Base-by-base conservation (phyloP, 1,140 invertebrate genomes). In the Lasaia peninsularis region DNA sequence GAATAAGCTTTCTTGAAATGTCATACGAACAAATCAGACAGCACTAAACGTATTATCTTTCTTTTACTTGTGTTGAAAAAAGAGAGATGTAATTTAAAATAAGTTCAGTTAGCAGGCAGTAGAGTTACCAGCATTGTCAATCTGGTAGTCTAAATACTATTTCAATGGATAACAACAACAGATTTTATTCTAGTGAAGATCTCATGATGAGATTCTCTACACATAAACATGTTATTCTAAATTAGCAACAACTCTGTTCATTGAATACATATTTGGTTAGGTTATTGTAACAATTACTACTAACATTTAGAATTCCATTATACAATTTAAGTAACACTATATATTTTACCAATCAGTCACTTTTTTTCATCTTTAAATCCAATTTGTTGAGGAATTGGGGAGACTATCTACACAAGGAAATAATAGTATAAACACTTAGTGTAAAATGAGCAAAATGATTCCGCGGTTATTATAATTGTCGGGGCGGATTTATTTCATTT, bases 271-370 rank as follows among this genome's bases (percentile, higher is more conserved):
- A 54, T 63, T 44, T 51, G 31, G 49, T 28, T 28, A 63, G 55
- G 24, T 57, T 55, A 62, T 55, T 63, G 65, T 56, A 67, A 67
- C 58, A 64, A 56, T 67, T 55, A 55, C 21, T 60, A 61, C 65
- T 70, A 67, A 70, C 68, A 70, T 65, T 70, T 70, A 70, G 68
- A 70, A 70, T 70, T 70, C 62, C 65, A 67, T 70, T 63, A 67
- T 50, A 70, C 64, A 58, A 62, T 69, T 58, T 58, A 63, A 52
- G 54, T 54, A 63, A 67, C 28, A 53, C 34, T 48, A 35, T 33
- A 55, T 59, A 63, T 62, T 60, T 64, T 52, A 63, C 59, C 62
- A 57, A 63, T 70, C 68, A 70, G 68, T 70, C 68, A 58, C 60
- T 58, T 63, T 59, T 60, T 67, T 56, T 40, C 56, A 58, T 50